Evolutionary conservation across 2,888 invertebrate genomes (phyloP).

Genomic region (Thereva nobilitata): DNA sequence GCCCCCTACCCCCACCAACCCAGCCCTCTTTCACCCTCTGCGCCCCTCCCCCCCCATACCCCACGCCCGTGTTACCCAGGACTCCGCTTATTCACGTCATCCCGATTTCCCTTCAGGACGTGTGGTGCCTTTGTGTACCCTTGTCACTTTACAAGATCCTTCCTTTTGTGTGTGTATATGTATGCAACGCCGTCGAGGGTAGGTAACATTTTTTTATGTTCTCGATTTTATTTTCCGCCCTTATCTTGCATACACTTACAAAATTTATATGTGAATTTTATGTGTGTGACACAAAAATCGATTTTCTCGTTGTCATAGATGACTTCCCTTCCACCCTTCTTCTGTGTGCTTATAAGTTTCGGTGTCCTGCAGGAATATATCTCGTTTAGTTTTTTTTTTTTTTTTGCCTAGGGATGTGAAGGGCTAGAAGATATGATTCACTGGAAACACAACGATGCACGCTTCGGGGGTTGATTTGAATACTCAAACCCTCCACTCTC

Average conservation of each 20-base stretch:
- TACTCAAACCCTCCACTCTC: not conserved
- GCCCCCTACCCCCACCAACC: too few relatives aligned
- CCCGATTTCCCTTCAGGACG: constrained; percentile 19
- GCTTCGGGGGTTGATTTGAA: constrained; percentile 7
- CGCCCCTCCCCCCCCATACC: too few relatives aligned
- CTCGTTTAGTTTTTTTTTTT: not conserved
- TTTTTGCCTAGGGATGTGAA: too few relatives aligned
- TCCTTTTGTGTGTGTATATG: constrained; percentile 1
- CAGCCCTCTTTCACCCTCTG: too few relatives aligned
- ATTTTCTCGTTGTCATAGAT: constrained; percentile 48
- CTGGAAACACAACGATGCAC: not conserved
- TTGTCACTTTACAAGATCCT: constrained; percentile 21
- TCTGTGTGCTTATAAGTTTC: constrained; percentile 21
- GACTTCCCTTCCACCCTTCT: constrained; percentile 43
- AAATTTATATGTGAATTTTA: constrained; percentile 44
- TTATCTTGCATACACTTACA: constrained; percentile 42
- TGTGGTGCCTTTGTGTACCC: constrained; percentile 28
- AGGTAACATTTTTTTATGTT: constrained; percentile 35
- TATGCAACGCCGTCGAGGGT: constrained; percentile 24
- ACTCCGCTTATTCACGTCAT: not conserved
- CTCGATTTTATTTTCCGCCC: constrained; percentile 42
- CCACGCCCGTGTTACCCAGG: too few relatives aligned
- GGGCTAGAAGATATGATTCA: too few relatives aligned
- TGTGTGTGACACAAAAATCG: constrained; percentile 49
- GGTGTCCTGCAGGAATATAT: constrained; percentile 22